Evolutionary conservation across 30 jellyfish, hydroid and myxozoan species (phyloP).

Genomic region (Sanderia malayensis): DNA sequence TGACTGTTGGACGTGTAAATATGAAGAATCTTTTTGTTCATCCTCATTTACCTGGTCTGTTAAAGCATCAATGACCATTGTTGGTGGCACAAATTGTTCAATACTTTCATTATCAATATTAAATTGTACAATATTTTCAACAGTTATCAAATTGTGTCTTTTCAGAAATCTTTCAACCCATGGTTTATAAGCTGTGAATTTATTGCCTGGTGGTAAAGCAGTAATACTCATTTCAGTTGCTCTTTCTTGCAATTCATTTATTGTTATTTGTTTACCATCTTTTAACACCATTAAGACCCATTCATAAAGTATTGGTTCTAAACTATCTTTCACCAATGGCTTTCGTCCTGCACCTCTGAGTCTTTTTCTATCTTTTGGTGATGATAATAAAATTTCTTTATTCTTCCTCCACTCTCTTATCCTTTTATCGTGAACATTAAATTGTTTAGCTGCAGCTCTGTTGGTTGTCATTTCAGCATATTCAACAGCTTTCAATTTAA

Average conservation of each 20-base stretch:
- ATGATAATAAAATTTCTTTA: constrained; percentile 37
- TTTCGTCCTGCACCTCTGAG: constrained; percentile 66
- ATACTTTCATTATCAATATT: not conserved
- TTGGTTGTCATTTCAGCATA: constrained; percentile 59
- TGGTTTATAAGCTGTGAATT: constrained; percentile 36
- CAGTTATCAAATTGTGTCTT: constrained; percentile 24
- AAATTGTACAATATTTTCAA: not conserved
- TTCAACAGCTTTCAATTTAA: constrained; percentile 53
- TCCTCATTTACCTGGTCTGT: too few species aligned
- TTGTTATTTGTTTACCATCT: constrained; percentile 27
- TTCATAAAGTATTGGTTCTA: constrained; percentile 25
- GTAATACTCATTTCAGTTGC: constrained; percentile 47
- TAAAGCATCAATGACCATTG: constrained; percentile 45
- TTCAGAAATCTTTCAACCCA: constrained; percentile 59
- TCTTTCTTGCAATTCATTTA: constrained; percentile 35
- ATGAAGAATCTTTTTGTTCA: too few species aligned
- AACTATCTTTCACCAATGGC: constrained; percentile 23
- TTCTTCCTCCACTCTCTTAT: constrained; percentile 65
- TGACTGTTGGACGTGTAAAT: too few species aligned
- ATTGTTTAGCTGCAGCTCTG: constrained; percentile 64
- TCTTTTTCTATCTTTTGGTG: constrained; percentile 65
- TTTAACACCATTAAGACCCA: constrained; percentile 30
- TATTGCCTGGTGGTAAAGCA: constrained; percentile 13
- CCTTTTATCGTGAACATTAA: constrained; percentile 55
- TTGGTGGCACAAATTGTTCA: constrained; percentile 26